Evolutionary conservation across 2,113 vertebrate species (phyloP), one percentile per base, ranked within the genome.

Genomic region (Pseudorectes ferrugineus): DNA sequence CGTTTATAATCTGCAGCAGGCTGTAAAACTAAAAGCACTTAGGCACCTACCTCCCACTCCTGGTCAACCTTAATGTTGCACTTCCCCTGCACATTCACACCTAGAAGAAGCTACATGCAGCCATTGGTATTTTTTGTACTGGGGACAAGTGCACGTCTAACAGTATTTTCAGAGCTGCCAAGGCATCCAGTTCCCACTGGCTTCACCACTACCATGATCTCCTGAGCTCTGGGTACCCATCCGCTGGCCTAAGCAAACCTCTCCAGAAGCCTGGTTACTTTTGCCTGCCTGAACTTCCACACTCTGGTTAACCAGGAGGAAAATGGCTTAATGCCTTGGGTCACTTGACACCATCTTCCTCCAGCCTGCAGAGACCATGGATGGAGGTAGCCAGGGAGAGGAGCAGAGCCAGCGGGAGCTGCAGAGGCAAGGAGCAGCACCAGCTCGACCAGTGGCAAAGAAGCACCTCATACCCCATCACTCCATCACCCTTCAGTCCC

Each of bases 351-450:
- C 11, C 21, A 70, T 31, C 31, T 23, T 68, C 11, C 28, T 52
- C 28, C 4, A 6, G 18, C 26, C 61, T 8, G 0, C 46, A 85
- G 54, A 65, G 43, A 51, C 19, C 4, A 10, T 2, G 19, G 26
- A 45, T 7, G 4, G 42, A 62, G 21, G 43, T 1, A 12, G 29
- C 12, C 2, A 6, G 42, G 22, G 46, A 48, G 12, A 79, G 40
- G 18, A 74, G 42, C 3, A 8, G 35, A 49, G 35, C 20, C 0
- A 0, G 13, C 18, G 24, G 14, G n/a, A 9, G 23, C 23, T 72
- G 48, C 38, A 85, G 61, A 14, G 3, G 9, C 35, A 86, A 75
- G 46, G 35, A 52, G 31, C 33, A 72, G 58, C 55, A 72, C 10
- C 72, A 83, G 35, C 45, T 81, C 28, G n/a, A 84, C 8, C 49